Evolutionary conservation across 2,888 invertebrate genomes (phyloP).

Genomic region (Zaprionus lineosus): DNA sequence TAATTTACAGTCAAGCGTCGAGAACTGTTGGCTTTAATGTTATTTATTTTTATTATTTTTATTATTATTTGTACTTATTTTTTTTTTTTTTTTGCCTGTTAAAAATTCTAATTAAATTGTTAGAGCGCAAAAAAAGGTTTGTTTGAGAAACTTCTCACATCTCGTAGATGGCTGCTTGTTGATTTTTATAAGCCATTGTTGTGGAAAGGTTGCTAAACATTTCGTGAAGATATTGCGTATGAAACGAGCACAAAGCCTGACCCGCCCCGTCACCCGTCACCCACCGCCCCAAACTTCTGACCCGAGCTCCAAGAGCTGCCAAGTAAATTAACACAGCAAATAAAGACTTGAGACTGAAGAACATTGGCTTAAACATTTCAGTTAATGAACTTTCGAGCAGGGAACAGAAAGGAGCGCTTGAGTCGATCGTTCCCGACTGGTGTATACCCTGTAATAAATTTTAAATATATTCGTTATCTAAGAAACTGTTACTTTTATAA

Average conservation of each 20-base stretch:
- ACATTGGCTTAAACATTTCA: too few species aligned
- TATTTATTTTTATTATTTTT: constrained; percentile 3
- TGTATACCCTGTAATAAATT: too few species aligned
- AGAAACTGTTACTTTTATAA: too few species aligned
- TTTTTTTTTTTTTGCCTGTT: constrained; percentile 21
- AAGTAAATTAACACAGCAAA: too few species aligned
- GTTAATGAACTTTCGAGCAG: too few species aligned
- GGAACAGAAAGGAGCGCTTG: too few species aligned
- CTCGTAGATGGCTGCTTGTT: constrained; percentile 16
- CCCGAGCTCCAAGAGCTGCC: too few species aligned
- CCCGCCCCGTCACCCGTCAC: too few species aligned
- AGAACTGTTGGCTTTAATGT: constrained; percentile 27
- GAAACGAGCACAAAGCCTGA: not conserved
- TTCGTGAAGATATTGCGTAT: constrained; percentile 24
- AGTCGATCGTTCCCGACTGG: too few species aligned
- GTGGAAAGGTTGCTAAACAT: constrained; percentile 14
- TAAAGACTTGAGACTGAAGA: too few species aligned
- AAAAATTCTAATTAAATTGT: constrained; percentile 54
- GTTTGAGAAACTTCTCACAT: constrained; percentile 56
- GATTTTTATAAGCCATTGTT: constrained; percentile 45
- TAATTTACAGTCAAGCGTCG: constrained; percentile 16
- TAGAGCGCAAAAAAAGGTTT: constrained; percentile 8
- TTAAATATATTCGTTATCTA: too few species aligned
- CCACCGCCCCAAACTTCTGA: too few species aligned
- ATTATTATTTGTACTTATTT: not conserved